phyloP scores from a whole-genome alignment of 2,797 vertebrate genomes.

The Microctenopoma stevenorrisi region DNA sequence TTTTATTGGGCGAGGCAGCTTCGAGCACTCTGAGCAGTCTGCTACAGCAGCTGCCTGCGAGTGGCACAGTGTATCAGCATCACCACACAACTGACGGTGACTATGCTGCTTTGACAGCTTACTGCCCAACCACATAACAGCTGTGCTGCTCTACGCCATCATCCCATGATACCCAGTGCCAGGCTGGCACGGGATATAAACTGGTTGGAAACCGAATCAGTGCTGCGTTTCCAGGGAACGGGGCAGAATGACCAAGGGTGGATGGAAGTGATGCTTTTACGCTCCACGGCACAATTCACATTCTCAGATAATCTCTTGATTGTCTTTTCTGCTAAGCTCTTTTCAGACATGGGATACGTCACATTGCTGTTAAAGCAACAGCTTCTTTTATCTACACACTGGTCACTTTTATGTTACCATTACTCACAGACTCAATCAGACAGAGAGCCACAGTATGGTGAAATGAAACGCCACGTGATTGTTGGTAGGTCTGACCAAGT shows the following conservation, averaged over 20 bases:
- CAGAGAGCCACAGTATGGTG: too few species aligned
- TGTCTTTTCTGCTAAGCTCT: neutral
- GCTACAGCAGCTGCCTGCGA: conserved; percentile 1
- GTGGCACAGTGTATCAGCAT: conserved; percentile 23
- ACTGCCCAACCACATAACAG: conserved; percentile 22
- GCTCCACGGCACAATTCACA: neutral
- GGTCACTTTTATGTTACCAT: too few species aligned
- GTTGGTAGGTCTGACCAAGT: too few species aligned
- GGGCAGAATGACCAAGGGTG: conserved; percentile 7
- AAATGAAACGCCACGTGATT: too few species aligned
- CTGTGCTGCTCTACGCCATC: conserved; percentile 17
- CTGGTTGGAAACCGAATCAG: conserved; percentile 6
- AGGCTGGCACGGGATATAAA: conserved; percentile 19
- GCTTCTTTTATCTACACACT: too few species aligned
- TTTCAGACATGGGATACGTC: too few species aligned
- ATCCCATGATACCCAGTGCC: neutral
- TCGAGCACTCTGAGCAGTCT: neutral
- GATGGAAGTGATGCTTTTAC: neutral
- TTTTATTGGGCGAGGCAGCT: neutral
- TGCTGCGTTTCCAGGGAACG: neutral
- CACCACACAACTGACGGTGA: conserved; percentile 3
- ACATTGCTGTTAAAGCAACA: too few species aligned
- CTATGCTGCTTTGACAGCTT: conserved; percentile 7
- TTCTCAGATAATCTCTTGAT: neutral
- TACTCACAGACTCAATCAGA: too few species aligned